Conservation (phyloP, 2,797 vertebrate species). For the Garrulus glandarius region DNA sequence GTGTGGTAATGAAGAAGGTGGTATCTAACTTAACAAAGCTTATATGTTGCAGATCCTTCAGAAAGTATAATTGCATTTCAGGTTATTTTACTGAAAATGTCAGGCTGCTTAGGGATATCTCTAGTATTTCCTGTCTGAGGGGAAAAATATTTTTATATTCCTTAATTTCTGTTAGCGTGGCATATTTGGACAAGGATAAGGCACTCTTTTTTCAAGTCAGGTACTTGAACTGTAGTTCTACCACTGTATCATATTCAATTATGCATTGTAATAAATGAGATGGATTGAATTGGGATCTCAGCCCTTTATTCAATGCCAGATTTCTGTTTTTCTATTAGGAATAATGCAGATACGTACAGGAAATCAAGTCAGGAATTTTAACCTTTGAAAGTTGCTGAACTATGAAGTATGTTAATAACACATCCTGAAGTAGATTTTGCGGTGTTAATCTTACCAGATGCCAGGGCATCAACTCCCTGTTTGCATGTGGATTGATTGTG, state of each 20-base stretch:
- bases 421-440: conserved; percentile 14
- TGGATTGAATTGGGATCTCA: neutral
- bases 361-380: neutral
- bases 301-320: neutral
- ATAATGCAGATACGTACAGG: neutral
- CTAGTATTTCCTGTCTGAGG: neutral
- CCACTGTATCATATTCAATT: neutral
- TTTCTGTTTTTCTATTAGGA: neutral
- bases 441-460: neutral
- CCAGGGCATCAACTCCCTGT: neutral
- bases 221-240: neutral
- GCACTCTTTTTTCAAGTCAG: neutral
- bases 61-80: neutral
- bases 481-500: neutral
- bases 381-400: neutral
- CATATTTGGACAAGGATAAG: neutral
- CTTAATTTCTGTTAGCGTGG: neutral
- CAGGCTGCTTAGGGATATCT: neutral
- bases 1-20: neutral
- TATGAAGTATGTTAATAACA: neutral
- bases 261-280: neutral
- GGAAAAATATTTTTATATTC: neutral
- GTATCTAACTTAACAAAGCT: neutral
- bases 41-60: neutral
- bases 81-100: neutral